Conservation (phyloP, 1,140 invertebrate species). For the Anthonomus grandis region DNA sequence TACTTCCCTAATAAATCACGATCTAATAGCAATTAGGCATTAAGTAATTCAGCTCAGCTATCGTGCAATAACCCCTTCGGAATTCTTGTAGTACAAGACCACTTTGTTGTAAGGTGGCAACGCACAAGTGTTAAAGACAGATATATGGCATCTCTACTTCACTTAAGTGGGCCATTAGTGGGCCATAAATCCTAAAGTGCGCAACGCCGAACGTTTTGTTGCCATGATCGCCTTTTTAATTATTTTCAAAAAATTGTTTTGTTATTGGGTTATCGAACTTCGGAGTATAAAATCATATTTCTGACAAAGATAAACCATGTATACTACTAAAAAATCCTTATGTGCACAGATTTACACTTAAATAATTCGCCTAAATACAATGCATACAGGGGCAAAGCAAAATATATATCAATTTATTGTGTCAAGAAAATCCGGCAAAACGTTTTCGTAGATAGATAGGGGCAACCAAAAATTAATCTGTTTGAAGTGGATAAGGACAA, state of each 20-base stretch:
- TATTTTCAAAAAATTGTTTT: neutral
- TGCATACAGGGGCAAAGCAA: conserved; percentile 27
- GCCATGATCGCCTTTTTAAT: too few relatives aligned
- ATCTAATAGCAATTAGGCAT: conserved; percentile 9
- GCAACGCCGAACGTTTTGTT: too few relatives aligned
- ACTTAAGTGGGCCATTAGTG: conserved; percentile 14
- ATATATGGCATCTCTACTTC: conserved; percentile 20
- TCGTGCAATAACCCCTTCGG: conserved; percentile 3
- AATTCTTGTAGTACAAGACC: conserved; percentile 16
- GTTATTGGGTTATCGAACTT: neutral
- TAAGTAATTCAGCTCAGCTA: conserved; percentile 1
- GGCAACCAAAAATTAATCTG: conserved; percentile 24
- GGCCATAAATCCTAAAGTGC: conserved; percentile 9
- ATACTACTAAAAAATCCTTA: too few relatives aligned
- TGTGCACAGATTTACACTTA: conserved; percentile 16
- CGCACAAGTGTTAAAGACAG: conserved; percentile 18
- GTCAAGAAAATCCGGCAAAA: conserved; percentile 28
- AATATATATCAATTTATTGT: conserved; percentile 30
- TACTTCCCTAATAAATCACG: too few relatives aligned
- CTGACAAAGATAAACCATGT: neutral
- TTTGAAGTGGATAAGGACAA: neutral
- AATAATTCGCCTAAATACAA: conserved; percentile 22
- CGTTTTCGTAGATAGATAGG: conserved; percentile 21
- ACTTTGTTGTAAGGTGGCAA: conserved; percentile 24
- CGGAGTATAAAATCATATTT: too few relatives aligned